Percentiles rank a stretch among this genome's conserved stretches.
These are phyloP conservation scores for Myotis pilosus DNA, from an alignment of 2,797 vertebrate species.

Conservation along the genomic window DNA sequence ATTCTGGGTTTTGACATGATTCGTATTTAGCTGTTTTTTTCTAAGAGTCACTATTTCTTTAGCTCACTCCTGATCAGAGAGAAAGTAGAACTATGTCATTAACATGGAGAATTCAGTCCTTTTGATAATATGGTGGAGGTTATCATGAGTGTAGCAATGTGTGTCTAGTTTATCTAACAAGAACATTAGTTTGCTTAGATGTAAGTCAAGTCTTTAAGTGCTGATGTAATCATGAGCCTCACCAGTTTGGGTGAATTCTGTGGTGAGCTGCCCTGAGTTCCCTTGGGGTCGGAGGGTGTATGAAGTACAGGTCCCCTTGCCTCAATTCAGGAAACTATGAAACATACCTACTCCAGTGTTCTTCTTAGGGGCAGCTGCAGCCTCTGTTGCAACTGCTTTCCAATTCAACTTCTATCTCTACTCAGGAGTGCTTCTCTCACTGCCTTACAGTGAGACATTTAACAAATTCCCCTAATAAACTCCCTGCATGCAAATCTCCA, in stretches of 20 bases:
- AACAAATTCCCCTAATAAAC: not conserved
- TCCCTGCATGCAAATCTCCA: not conserved
- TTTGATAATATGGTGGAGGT: not conserved
- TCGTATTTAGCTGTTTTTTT: not conserved
- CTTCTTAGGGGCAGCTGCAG: not conserved
- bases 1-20: not conserved
- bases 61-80: not conserved
- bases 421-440: not conserved
- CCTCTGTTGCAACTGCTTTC: not conserved
- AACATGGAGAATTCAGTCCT: not conserved
- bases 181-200: not conserved
- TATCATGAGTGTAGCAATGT: not conserved
- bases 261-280: not conserved
- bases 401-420: not conserved
- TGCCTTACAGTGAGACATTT: not conserved
- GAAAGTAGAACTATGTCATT: not conserved
- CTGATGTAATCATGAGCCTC: not conserved
- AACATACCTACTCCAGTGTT: not conserved
- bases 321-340: not conserved
- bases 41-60: not conserved
- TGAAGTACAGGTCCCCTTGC: not conserved
- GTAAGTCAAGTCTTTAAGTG: not conserved
- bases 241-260: not conserved
- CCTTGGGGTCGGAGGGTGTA: rapidly evolving
- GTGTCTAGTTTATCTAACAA: not conserved